Evolutionary conservation across 2,113 vertebrate genomes (phyloP), one percentile per base, ranked within the genome.

Genomic region (Speoplatyrhinus poulsoni): DNA sequence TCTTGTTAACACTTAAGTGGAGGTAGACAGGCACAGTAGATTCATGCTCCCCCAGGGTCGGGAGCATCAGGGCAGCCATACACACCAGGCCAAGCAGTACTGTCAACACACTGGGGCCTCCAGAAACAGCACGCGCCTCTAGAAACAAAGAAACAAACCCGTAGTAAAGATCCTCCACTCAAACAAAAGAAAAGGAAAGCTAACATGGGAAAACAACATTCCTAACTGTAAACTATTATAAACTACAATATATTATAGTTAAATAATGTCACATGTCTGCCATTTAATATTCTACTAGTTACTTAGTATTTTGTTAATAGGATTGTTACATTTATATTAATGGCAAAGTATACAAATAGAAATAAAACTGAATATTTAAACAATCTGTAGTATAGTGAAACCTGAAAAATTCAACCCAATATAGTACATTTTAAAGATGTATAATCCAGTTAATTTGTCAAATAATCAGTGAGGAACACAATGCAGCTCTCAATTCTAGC

Each of bases 1-100:
- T 99, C 85, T 98, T 98, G 94, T 98, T 99, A 93, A 98, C 95
- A 94, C 96, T 99, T 95, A 99, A 95, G 90, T 99, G 97, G 95
- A 99, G 96, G 96, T 98, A 99, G 96, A 98, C 94, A 95, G 98
- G 98, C 94, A 98, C 96, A 84, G 95, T 91, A 82, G 96, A 97
- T 91, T 96, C 97, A 89, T 94, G 90, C 90, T 99, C 98, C 83
- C 97, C 98, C 89, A 96, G 83, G 0, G 98, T 98, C 12, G 98
- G 98, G 83, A 99, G 95, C 96, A 98, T 98, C 70, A 99, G 94
- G 83, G 95, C 96, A 32, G 91, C 95, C 68, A 99, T 92, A 88
- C 98, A 99, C 83, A 98, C 92, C 70, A 98, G 91, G 79, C 95
- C 97, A 53, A 99, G 92, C 92, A 99, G 94, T 90, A 99, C 94